Evolutionary conservation across 1,140 invertebrate genomes (phyloP).

Genomic region (Halotydeus destructor): DNA sequence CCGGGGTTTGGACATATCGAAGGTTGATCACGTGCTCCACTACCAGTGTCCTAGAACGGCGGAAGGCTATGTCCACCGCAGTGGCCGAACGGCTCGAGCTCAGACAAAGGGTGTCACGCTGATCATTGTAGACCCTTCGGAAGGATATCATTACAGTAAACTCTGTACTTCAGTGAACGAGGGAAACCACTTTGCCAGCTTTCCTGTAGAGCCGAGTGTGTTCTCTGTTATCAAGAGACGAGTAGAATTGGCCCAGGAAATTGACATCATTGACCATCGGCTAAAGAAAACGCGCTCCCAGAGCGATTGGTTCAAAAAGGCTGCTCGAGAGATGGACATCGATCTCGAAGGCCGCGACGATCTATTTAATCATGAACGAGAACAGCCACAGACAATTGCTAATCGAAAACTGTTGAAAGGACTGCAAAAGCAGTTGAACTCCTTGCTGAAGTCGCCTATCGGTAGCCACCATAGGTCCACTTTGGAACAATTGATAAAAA

Average conservation of each 20-base stretch:
- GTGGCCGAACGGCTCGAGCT: slow-evolving; percentile 81
- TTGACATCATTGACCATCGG: slow-evolving; percentile 51
- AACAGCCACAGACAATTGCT: too few species aligned
- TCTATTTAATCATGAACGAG: slow-evolving; percentile 18
- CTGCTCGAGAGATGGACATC: slow-evolving; percentile 64
- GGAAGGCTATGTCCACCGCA: slow-evolving; percentile 88
- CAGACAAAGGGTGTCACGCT: slow-evolving; percentile 69
- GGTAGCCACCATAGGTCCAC: too few species aligned
- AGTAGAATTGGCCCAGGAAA: slow-evolving; percentile 48
- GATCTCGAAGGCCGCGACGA: slow-evolving; percentile 47
- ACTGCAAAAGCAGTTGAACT: slow-evolving; percentile 34
- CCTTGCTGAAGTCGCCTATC: slow-evolving; percentile 37
- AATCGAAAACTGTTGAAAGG: slow-evolving; percentile 23
- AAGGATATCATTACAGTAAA: slow-evolving; percentile 54
- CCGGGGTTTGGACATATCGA: slow-evolving; percentile 80
- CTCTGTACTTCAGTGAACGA: slow-evolving; percentile 42
- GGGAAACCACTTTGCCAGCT: slow-evolving; percentile 2
- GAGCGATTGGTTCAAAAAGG: slow-evolving; percentile 58
- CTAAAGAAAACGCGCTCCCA: slow-evolving; percentile 41
- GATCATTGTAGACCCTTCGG: slow-evolving; percentile 68
- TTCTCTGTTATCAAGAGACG: slow-evolving; percentile 42
- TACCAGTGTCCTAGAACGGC: slow-evolving; percentile 88
- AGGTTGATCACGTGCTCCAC: slow-evolving; percentile 84
- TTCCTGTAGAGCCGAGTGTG: slow-evolving; percentile 35
- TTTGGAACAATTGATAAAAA: too few species aligned